Conservation (phyloP, 2,797 vertebrate species). For the Tokudaia muenninki region DNA sequence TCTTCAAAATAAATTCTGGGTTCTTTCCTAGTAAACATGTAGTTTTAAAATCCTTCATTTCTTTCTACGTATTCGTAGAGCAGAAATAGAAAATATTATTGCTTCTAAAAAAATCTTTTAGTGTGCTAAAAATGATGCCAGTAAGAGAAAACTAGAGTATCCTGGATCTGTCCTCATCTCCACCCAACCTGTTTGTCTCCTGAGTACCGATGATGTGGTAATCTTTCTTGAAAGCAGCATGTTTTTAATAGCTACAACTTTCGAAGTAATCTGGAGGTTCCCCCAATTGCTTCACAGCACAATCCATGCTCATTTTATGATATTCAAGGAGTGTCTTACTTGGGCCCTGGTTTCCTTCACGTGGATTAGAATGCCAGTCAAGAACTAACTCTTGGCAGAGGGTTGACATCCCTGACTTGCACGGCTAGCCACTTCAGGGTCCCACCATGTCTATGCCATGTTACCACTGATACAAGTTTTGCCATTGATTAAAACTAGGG, state of each 20-base stretch:
- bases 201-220: not conserved
- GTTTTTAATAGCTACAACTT: not conserved
- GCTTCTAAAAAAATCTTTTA: not conserved
- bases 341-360: not conserved
- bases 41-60: slow-evolving; percentile 41
- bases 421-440: not conserved
- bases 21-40: slow-evolving; percentile 33
- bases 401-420: not conserved
- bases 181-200: slow-evolving; percentile 1
- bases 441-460: not conserved
- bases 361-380: not conserved
- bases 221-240: slow-evolving; percentile 17
- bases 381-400: not conserved
- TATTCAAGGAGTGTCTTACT: slow-evolving; percentile 1
- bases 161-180: not conserved
- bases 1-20: slow-evolving; percentile 32
- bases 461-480: not conserved
- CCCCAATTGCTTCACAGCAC: not conserved
- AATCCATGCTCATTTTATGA: not conserved
- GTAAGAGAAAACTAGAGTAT: slow-evolving; percentile 48
- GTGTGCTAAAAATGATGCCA: slow-evolving; percentile 51
- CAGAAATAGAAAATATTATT: slow-evolving; percentile 68
- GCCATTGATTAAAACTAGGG: not conserved
- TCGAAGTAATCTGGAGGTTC: not conserved
- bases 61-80: slow-evolving; percentile 3